Percentiles rank a stretch among this genome's conserved stretches.
Evolutionary conservation across 2,113 vertebrate genomes (phyloP).

Genomic region (Crotalus viridis): DNA sequence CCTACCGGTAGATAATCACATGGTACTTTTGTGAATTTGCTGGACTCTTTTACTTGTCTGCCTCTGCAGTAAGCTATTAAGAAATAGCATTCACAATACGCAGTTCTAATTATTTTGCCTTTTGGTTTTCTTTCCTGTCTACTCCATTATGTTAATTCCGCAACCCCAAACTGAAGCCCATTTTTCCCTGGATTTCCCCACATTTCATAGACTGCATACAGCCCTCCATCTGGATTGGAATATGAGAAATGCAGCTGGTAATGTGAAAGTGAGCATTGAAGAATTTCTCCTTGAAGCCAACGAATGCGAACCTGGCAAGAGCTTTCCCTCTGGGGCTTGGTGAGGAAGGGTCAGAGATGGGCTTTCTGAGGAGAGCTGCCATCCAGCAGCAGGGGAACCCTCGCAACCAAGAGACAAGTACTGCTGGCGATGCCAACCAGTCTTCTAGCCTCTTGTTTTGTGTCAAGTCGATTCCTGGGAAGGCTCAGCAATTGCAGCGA

Average conservation of each 20-base stretch:
- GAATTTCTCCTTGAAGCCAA: neutral
- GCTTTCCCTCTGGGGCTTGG: neutral
- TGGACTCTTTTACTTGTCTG: neutral
- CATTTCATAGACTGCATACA: neutral
- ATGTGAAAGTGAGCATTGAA: neutral
- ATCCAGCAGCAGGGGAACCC: neutral
- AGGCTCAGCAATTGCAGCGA: neutral
- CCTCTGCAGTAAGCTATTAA: neutral
- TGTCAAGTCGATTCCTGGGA: neutral
- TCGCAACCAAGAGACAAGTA: neutral
- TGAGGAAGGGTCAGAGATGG: neutral
- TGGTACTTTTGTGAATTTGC: neutral
- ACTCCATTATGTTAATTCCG: neutral
- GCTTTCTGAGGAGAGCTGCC: neutral
- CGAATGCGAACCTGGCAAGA: neutral
- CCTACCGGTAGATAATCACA: neutral
- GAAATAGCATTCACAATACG: neutral
- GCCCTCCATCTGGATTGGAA: neutral
- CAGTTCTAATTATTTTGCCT: neutral
- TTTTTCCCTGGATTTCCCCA: neutral
- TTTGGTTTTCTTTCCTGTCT: neutral
- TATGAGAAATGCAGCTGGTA: neutral
- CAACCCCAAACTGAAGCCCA: neutral
- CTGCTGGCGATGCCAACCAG: neutral
- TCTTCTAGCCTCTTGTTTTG: neutral